A percentile compares a stretch with the other conserved stretches of the same genome.
Evolutionary conservation across 2,113 vertebrate genomes (phyloP).

Genomic region (Microcebus ravelobensis): DNA sequence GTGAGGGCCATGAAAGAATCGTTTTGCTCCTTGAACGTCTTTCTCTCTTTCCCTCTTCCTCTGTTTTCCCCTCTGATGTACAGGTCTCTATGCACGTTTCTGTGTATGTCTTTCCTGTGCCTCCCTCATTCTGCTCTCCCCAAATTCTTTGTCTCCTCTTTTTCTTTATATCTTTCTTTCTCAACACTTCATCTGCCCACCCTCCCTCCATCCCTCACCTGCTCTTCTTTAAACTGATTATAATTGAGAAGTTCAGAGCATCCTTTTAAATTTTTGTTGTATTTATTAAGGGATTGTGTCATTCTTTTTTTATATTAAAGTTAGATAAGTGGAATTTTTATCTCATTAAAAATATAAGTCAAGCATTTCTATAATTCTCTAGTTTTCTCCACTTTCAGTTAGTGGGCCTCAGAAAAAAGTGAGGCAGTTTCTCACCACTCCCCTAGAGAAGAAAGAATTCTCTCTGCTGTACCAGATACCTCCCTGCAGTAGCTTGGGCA

Average conservation of each 20-base stretch:
- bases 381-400: neutral
- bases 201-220: neutral
- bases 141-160: neutral
- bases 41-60: neutral
- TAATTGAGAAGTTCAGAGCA: neutral
- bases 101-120: neutral
- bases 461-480: neutral
- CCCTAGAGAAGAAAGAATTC: neutral
- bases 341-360: slow-evolving; percentile 24
- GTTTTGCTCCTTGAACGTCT: neutral
- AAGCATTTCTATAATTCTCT: slow-evolving; percentile 36
- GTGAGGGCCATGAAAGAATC: neutral
- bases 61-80: neutral
- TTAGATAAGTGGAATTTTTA: slow-evolving; percentile 6
- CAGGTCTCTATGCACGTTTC: neutral
- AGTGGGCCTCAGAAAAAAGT: neutral
- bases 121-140: neutral
- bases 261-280: slow-evolving; percentile 4
- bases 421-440: neutral
- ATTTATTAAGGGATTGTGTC: neutral
- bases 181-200: neutral
- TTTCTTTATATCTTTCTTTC: neutral
- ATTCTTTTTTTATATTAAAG: slow-evolving; percentile 42
- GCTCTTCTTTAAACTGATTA: neutral
- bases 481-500: neutral